Base-by-base conservation (phyloP, 2,888 invertebrate genomes). In the Apamea crenata region DNA sequence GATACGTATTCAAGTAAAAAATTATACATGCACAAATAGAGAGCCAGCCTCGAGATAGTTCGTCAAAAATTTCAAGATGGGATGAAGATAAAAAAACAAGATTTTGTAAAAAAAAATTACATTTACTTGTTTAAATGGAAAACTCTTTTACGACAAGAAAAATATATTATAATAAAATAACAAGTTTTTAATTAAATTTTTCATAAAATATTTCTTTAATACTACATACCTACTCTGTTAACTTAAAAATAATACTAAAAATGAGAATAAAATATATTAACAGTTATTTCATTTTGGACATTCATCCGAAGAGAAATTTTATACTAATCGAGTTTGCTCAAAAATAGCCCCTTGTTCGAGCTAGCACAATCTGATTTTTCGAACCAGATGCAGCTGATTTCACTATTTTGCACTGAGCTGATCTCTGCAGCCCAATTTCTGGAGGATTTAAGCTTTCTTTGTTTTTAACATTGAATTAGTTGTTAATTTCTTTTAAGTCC, bases 121-220 rank as follows among this genome's bases (percentile, higher is more conserved):
- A 65, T 65, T 65, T 65, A 25, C 21, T 12, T 65, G 36, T 36
- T 2, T 36, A 36, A 65, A 65, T 65, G 47, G 50, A 21, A 50
- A 53, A 40, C 32, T 25, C 36, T 67, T 68, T 68, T 21, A 44
- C 6, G 16, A 50, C 16, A 25, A 84, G 29, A 72, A 66, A 72
- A 77, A 36, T 12, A 63, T 63, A 44, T 40, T 44, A 50, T n/a
- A 47, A 59, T 71, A 71, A 78, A 78, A 78, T 83, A 84, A 78
- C 71, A n/a, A 87, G 74, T 74, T 29, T 63, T 72, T 56, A 82
- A 65, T 78, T 78, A 78, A 50, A 25, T 32, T 61, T 68, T 68
- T 83, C 65, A 87, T 84, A 83, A 78, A 87, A 84, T 87, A 83
- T 87, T 74, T 71, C 56, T 87, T 69, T 74, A 77, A 68, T 68